Conservation (phyloP, 2,888 invertebrate species). For the Chrysotoxum bicinctum region DNA sequence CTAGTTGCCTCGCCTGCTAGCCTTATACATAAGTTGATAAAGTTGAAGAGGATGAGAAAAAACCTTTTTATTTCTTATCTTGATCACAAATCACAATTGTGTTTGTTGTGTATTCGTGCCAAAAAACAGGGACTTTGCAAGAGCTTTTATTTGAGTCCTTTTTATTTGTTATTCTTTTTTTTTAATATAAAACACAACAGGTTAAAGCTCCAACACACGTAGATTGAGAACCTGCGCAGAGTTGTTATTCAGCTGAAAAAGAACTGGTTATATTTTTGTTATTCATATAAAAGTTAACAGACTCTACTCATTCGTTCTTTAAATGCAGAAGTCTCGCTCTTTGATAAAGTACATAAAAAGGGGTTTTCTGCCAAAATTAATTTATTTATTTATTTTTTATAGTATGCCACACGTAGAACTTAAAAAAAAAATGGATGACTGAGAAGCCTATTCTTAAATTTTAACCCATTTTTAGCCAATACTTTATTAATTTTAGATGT, state of each 20-base stretch:
- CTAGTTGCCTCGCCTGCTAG: constrained; percentile 46
- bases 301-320: background rate
- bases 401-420: no score
- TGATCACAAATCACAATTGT: constrained; percentile 33
- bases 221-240: constrained; percentile 44
- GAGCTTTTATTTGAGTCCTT: constrained; percentile 8
- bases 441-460: no score
- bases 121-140: background rate
- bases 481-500: no score
- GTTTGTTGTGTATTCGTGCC: background rate
- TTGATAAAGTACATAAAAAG: background rate
- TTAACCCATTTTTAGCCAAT: no score
- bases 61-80: constrained; percentile 14
- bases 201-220: constrained; percentile 41
- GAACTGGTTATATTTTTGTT: background rate
- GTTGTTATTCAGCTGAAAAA: constrained; percentile 40
- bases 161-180: background rate
- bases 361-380: background rate
- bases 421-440: no score
- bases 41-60: background rate
- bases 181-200: constrained; percentile 36
- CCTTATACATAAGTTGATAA: constrained; percentile 1
- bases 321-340: background rate
- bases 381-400: no score
- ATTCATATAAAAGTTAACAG: background rate